Conservation (phyloP, 2,797 vertebrate genomes). For the Saxicola maurus region DNA sequence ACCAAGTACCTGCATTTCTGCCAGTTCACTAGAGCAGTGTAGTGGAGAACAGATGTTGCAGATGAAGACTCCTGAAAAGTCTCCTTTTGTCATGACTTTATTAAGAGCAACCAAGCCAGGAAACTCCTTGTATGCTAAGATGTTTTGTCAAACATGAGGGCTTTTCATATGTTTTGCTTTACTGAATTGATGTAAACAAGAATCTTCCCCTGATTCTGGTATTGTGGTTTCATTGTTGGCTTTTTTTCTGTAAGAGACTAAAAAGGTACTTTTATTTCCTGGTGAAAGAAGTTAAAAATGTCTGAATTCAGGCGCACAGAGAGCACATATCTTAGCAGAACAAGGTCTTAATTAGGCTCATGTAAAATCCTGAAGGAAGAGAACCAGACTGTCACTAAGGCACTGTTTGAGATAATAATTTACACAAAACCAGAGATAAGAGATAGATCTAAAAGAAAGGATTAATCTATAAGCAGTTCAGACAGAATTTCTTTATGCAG, state of each 20-base stretch:
- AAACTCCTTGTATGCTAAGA: not conserved
- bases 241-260: not conserved
- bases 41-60: not conserved
- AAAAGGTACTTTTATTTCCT: not conserved
- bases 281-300: not conserved
- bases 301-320: not conserved
- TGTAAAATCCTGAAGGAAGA: not conserved
- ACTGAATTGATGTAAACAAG: not conserved
- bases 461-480: conserved; percentile 53
- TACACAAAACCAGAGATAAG: conserved; percentile 34
- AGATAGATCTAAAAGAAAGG: conserved; percentile 38
- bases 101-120: not conserved
- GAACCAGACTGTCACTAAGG: not conserved
- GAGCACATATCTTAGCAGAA: not conserved
- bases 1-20: not conserved
- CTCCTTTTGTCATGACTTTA: fast-evolving
- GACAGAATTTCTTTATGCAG: conserved; percentile 48
- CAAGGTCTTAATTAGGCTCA: not conserved
- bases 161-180: not conserved
- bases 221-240: not conserved
- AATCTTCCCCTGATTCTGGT: not conserved
- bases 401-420: conserved; percentile 31
- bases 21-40: not conserved
- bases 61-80: not conserved
- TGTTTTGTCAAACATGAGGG: not conserved